Evolutionary conservation across 2,113 vertebrate genomes (phyloP), one percentile per base, ranked within the genome.

Genomic region (Ctenomys sociabilis): DNA sequence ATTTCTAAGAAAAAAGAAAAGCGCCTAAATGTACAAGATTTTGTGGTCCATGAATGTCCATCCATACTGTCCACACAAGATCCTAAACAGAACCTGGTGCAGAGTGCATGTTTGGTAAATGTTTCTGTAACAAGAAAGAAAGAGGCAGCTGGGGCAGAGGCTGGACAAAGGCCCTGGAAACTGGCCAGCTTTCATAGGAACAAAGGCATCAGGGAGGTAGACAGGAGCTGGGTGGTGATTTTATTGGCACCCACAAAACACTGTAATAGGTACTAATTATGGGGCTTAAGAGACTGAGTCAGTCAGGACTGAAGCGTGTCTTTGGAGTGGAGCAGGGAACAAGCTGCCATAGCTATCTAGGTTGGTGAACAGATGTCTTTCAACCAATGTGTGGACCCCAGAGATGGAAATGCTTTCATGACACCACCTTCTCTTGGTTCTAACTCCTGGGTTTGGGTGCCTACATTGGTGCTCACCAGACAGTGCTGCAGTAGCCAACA

Each of bases 321-420:
- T 16, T 1, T 3, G 26, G n/a, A 28, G 10, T 1, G 19, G 68
- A 7, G 26, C 43, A 78, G 6, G 45, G 32, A 35, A 64, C 11
- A 24, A 59, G 6, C 7, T 37, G 30, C 19, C n/a, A 1, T 5
- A 3, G 10, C 37, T 7, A 5, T 11, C 14, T 57, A 3, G 0
- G 3, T 57, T 4, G 0, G 3, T n/a, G 75, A 66, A 9, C 9
- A 43, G 45, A 52, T 10, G 7, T 49, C 45, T 80, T 84, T 63
- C 2, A 28, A 17, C 37, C 61, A 0, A 0, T 26, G 37, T 45
- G 16, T 30, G 12, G 3, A 35, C 35, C 45, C 16, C 64, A 3
- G 32, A 61, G 45, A 32, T 10, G 6, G 11, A 54, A 17, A 37
- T 2, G 0, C 7, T 28, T 37, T 16, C 11, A 16, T 0, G 3